Evolutionary conservation across 2,113 vertebrate genomes (phyloP), one percentile per base, ranked within the genome.

Genomic region (Marcusenius ussheri): DNA sequence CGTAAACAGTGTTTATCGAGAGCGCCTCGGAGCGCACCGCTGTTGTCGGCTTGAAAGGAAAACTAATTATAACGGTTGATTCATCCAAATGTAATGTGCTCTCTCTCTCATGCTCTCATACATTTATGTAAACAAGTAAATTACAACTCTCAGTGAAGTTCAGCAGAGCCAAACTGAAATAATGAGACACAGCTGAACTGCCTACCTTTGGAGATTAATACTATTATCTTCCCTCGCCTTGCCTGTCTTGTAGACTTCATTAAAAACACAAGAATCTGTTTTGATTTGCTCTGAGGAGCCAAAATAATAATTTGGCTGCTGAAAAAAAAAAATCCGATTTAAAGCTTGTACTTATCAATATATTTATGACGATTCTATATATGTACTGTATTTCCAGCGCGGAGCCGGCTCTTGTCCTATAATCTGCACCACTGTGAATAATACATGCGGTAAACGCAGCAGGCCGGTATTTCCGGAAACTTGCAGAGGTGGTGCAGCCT

Each of bases 91-190:
- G 85, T 90, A 90, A 90, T 87, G 31, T 77, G 85, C 50, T 83
- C 85, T 88, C 80, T 88, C 80, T 66, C 89, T 90, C 89, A 88
- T 70, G 85, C 85, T 80, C 89, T 88, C 89, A 90, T 86, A 62
- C 62, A 77, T 88, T 88, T 49, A 21, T 90, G 85, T 87, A 90
- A 90, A 90, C 85, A 90, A 88, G 89, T 87, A 87, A 90, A 88
- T 90, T 88, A 80, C 83, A 87, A 49, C 66, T 87, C 58, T 74
- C 45, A 87, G 11, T 45, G 62, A 88, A 90, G 89, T 90, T 90
- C 89, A 90, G 46, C 62, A 19, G 31, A 90, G 89, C 31, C 62
- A 35, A 77, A 58, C 66, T 90, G 84, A 87, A 88, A 70, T 90
- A 70, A 53, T 86, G 45, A 86, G 89, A 66, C 56, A 80, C 62